Conservation (phyloP, 2,797 vertebrate species). For the Sphenopsis melanotis region DNA sequence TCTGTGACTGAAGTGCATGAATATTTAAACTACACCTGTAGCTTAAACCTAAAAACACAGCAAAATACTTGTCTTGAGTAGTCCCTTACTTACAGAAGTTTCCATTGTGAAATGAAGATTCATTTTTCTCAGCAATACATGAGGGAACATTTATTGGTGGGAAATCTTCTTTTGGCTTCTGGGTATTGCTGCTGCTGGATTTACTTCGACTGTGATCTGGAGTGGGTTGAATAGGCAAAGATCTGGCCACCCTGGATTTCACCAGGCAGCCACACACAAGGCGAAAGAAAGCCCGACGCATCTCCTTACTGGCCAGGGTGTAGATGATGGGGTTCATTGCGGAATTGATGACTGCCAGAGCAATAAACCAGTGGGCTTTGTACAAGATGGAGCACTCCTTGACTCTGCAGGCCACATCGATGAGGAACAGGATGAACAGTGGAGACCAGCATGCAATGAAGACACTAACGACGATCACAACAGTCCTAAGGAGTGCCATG, state of each 20-base stretch:
- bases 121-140: conserved; percentile 26
- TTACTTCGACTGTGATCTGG: conserved; percentile 87
- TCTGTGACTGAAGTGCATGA: conserved; percentile 47
- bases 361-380: conserved; percentile 88
- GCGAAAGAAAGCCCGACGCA: conserved; percentile 89
- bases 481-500: conserved; percentile 91
- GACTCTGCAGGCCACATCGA: conserved; percentile 86
- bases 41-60: background rate
- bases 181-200: conserved; percentile 87
- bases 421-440: conserved; percentile 87
- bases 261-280: conserved; percentile 83
- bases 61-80: background rate
- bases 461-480: conserved; percentile 91
- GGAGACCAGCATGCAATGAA: conserved; percentile 96
- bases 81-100: conserved; percentile 68
- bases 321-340: conserved; percentile 96
- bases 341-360: conserved; percentile 89
- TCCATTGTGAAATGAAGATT: conserved; percentile 62
- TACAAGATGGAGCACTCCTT: conserved; percentile 81
- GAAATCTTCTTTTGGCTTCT: conserved; percentile 77
- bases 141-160: conserved; percentile 43
- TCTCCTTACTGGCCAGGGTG: conserved; percentile 93
- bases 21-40: background rate
- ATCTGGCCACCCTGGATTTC: conserved; percentile 62
- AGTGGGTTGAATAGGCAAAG: conserved; percentile 73